These are phyloP conservation scores for Oreamnos americanus DNA, from an alignment of 2,113 vertebrate genomes.

Conservation along the genomic window DNA sequence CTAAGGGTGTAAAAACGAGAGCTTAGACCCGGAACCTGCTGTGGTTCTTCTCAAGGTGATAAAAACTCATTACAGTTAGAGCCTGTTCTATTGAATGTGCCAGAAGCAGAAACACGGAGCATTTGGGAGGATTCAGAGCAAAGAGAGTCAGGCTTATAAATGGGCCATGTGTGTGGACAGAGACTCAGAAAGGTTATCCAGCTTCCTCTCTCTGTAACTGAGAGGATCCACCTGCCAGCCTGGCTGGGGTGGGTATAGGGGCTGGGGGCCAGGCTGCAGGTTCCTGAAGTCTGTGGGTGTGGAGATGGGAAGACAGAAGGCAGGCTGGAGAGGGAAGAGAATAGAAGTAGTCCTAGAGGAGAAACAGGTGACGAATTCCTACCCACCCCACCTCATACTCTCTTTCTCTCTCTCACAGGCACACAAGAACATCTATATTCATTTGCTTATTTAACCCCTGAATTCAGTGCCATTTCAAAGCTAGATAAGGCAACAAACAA, in stretches of 20 bases:
- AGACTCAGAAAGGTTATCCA: background rate
- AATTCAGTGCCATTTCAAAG: background rate
- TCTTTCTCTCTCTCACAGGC: background rate
- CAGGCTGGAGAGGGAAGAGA: background rate
- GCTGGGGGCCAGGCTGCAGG: accelerated
- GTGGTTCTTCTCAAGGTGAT: background rate
- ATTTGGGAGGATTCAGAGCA: background rate
- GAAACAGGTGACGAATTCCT: background rate
- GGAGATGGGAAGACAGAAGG: background rate
- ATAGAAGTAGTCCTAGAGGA: background rate
- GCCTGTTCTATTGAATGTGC: background rate
- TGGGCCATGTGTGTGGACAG: accelerated
- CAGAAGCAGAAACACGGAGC: background rate
- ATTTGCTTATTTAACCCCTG: background rate
- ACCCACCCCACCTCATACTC: too few relatives aligned
- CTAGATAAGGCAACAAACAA: background rate
- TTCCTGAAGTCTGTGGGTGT: background rate
- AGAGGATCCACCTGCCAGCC: background rate
- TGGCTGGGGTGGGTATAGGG: accelerated
- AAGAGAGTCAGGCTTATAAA: background rate
- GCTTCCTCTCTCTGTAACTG: background rate
- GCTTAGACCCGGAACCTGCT: background rate
- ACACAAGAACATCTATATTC: background rate
- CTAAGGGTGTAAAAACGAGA: background rate
- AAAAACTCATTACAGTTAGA: constrained; percentile 10